Conservation (phyloP, 2,113 vertebrate genomes). For the Cacatua alba region DNA sequence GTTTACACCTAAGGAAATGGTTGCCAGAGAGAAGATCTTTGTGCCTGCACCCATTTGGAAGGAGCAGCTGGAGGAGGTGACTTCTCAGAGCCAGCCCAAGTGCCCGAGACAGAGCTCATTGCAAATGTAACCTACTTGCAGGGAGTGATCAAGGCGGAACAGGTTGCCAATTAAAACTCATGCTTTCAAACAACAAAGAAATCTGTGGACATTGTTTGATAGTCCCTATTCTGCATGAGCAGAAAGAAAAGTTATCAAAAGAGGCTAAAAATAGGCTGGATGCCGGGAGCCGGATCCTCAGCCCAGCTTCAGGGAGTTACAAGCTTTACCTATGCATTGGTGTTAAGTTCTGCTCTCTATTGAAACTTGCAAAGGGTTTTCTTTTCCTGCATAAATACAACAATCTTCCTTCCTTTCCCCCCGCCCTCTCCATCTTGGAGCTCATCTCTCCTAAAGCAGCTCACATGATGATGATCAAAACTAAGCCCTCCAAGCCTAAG, state of each 20-base stretch:
- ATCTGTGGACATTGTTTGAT: constrained; percentile 21
- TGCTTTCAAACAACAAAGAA: constrained; percentile 51
- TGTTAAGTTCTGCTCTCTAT: constrained; percentile 39
- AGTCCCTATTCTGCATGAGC: not conserved
- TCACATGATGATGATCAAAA: constrained; percentile 62
- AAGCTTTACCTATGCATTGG: not conserved
- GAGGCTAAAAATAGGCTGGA: constrained; percentile 43
- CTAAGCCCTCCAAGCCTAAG: constrained; percentile 67
- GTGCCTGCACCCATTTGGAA: not conserved
- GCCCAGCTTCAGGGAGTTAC: not conserved
- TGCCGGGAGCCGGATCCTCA: constrained; percentile 31
- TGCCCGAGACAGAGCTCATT: not conserved
- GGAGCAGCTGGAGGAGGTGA: not conserved
- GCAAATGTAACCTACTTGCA: constrained; percentile 7
- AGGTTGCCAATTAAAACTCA: constrained; percentile 41
- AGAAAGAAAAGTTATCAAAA: not conserved
- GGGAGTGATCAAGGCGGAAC: not conserved
- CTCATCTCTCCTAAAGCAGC: constrained; percentile 63
- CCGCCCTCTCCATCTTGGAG: not conserved
- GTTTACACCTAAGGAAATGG: not conserved
- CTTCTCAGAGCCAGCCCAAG: not conserved
- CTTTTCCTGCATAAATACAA: constrained; percentile 18
- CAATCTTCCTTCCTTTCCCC: not conserved
- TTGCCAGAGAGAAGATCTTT: not conserved
- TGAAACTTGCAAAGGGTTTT: constrained; percentile 49